Percentiles rank a stretch among this genome's conserved stretches.
These are phyloP conservation scores for Bombus impatiens DNA, from an alignment of 1,140 invertebrate species.

Conservation along the genomic window DNA sequence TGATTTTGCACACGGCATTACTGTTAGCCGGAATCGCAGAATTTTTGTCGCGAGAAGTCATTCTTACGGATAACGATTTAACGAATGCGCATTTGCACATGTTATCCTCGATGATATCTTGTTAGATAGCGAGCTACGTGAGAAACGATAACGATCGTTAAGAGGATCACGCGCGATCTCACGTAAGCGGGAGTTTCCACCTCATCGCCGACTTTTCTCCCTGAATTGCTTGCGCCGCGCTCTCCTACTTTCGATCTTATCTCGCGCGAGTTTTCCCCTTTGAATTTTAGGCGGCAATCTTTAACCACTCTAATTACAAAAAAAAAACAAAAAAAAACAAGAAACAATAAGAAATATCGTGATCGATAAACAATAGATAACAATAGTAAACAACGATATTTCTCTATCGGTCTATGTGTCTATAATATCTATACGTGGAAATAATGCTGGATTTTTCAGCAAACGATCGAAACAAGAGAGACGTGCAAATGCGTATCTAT, in stretches of 20 bases:
- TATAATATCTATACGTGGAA: not conserved
- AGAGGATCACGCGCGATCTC: conserved; percentile 22
- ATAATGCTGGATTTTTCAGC: not conserved
- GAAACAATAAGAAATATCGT: not conserved
- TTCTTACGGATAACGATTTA: not conserved
- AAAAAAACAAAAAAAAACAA: not conserved
- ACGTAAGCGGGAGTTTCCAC: not conserved
- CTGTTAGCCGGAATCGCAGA: no score
- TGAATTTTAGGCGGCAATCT: not conserved
- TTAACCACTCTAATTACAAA: not conserved
- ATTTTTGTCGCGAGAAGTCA: not conserved
- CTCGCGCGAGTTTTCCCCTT: no score
- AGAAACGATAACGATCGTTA: conserved; percentile 40
- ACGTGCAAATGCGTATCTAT: not conserved
- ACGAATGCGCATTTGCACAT: conserved; percentile 54
- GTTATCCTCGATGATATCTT: conserved; percentile 55
- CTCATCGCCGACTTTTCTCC: not conserved
- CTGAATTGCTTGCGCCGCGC: not conserved
- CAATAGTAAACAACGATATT: not conserved
- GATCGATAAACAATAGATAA: not conserved
- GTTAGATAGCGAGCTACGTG: conserved; percentile 29
- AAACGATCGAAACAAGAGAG: not conserved
- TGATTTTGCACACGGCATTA: conserved; percentile 58
- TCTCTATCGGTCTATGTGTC: not conserved
- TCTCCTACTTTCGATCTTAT: not conserved